Conservation (phyloP, 2,888 invertebrate genomes). For the Lycaena phlaeas region DNA sequence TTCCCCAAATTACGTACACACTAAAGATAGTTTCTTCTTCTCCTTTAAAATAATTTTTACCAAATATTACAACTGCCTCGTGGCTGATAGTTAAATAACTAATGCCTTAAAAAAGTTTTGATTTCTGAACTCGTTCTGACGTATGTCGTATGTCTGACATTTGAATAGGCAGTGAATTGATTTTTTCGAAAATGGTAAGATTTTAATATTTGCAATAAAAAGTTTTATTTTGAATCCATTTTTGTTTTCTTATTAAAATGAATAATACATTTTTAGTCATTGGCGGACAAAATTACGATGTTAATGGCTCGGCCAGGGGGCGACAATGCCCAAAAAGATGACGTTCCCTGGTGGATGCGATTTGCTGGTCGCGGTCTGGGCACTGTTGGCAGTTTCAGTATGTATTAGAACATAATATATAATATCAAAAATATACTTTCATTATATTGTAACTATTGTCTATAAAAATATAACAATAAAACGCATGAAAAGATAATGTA, state of each 20-base stretch:
- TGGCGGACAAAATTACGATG: constrained; percentile 84
- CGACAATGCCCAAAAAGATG: constrained; percentile 84
- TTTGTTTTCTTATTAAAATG: constrained; percentile 25
- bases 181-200: constrained; percentile 66
- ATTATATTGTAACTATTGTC: too few relatives aligned
- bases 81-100: too few relatives aligned
- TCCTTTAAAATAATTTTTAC: too few relatives aligned
- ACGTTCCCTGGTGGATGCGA: constrained; percentile 92
- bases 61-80: too few relatives aligned
- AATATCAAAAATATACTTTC: too few relatives aligned
- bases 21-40: too few relatives aligned
- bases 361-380: constrained; percentile 88
- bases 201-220: constrained; percentile 14
- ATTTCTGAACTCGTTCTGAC: too few relatives aligned
- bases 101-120: too few relatives aligned
- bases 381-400: constrained; percentile 87
- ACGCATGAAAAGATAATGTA: background rate
- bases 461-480: too few relatives aligned
- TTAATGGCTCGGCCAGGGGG: constrained; percentile 87
- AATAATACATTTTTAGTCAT: constrained; percentile 71
- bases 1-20: too few relatives aligned
- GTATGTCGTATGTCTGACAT: constrained; percentile 36
- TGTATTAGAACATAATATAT: constrained; percentile 57
- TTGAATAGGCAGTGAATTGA: constrained; percentile 58
- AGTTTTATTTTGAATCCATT: constrained; percentile 24